Evolutionary conservation across 2,888 invertebrate species (phyloP).

Genomic region (Apodemia mormo): DNA sequence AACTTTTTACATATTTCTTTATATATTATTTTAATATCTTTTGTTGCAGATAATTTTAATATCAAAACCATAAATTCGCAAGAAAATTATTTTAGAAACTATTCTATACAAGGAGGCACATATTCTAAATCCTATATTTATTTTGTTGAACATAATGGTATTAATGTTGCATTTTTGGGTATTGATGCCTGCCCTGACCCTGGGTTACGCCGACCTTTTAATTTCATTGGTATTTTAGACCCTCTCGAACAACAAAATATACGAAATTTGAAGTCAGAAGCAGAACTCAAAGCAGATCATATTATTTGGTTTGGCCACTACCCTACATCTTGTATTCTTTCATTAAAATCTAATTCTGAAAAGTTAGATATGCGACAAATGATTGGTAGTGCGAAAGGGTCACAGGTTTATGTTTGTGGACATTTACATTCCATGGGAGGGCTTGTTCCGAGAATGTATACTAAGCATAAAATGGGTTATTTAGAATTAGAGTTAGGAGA

Average conservation of each 20-base stretch:
- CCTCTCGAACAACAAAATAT: conserved; percentile 81
- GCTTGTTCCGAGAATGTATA: conserved; percentile 91
- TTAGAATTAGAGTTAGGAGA: conserved; percentile 95
- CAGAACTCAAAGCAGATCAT: conserved; percentile 70
- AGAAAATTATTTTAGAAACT: conserved; percentile 89
- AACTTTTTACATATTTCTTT: not conserved
- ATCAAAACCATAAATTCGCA: conserved; percentile 85
- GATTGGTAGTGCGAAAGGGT: conserved; percentile 82
- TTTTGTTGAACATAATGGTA: conserved; percentile 74
- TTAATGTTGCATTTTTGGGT: conserved; percentile 90
- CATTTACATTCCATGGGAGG: conserved; percentile 94
- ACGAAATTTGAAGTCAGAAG: conserved; percentile 78
- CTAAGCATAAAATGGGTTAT: conserved; percentile 90
- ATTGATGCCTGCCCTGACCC: conserved; percentile 94
- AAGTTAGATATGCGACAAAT: conserved; percentile 77
- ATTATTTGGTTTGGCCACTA: conserved; percentile 91
- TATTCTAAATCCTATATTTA: conserved; percentile 89
- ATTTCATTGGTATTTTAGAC: conserved; percentile 91
- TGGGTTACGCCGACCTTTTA: conserved; percentile 93
- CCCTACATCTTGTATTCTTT: conserved; percentile 92
- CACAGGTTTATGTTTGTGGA: conserved; percentile 92
- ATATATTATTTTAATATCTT: not conserved
- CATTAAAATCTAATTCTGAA: conserved; percentile 75
- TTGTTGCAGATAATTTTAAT: conserved; percentile 92
- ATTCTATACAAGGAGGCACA: conserved; percentile 88